These are phyloP conservation scores for Siderastrea siderea DNA, from an alignment of 92 coral and sea anemone species.

Conservation along the genomic window DNA sequence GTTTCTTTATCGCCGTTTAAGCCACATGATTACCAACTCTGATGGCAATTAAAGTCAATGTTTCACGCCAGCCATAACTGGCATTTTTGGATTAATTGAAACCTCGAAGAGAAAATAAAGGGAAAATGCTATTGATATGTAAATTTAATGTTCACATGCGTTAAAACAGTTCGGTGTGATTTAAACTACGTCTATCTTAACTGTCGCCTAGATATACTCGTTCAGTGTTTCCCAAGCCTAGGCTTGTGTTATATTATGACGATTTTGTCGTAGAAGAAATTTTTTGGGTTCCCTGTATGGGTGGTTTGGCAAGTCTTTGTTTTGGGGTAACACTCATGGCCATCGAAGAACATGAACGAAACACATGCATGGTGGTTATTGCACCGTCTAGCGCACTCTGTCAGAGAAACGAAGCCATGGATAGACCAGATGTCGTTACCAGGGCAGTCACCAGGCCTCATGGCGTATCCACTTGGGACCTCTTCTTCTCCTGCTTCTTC, in stretches of 20 bases:
- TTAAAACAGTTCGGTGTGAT: no score
- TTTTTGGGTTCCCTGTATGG: background rate
- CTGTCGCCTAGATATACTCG: no score
- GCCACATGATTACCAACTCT: no score
- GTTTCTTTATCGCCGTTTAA: no score
- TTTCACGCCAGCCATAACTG: no score
- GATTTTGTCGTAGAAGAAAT: constrained; percentile 34
- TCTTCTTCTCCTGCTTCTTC: background rate
- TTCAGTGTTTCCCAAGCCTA: background rate
- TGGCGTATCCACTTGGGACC: constrained; percentile 18
- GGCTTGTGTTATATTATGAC: background rate
- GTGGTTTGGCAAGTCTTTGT: constrained; percentile 26
- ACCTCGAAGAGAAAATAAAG: no score
- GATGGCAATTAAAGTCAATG: no score
- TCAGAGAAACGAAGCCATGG: constrained; percentile 4
- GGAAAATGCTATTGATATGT: no score
- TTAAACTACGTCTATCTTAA: no score
- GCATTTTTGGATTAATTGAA: no score
- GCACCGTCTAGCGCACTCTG: constrained; percentile 32
- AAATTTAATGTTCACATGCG: no score
- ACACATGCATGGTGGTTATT: background rate
- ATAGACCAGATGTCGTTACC: constrained; percentile 37
- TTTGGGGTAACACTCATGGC: constrained; percentile 29
- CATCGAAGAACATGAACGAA: constrained; percentile 25
- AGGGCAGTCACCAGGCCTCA: constrained; percentile 47